Percentiles rank a stretch among this genome's conserved stretches.
These are phyloP conservation scores for Lasaia peninsularis DNA, from an alignment of 1,140 invertebrate genomes.

Conservation along the genomic window DNA sequence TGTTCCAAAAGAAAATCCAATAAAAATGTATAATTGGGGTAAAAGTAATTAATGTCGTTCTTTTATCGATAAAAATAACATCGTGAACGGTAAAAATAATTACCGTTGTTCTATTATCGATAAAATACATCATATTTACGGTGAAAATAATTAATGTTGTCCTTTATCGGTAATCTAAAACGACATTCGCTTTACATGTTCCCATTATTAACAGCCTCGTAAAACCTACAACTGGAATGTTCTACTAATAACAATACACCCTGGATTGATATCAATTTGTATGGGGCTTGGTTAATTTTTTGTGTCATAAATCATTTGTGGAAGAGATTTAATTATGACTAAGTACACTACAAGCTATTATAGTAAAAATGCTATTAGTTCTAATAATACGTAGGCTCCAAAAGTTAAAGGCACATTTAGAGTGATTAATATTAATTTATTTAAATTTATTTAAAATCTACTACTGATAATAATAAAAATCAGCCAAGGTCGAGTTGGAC, in stretches of 20 bases:
- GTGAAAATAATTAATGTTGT: slow-evolving; percentile 3
- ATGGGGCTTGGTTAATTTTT: background rate
- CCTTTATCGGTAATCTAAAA: slow-evolving; percentile 6
- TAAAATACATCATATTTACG: background rate
- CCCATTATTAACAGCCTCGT: slow-evolving; percentile 2
- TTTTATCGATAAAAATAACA: too few relatives aligned
- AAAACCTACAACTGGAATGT: background rate
- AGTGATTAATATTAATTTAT: too few relatives aligned
- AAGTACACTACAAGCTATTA: too few relatives aligned
- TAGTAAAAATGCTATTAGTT: too few relatives aligned
- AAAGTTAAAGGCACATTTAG: too few relatives aligned
- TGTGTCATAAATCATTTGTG: background rate
- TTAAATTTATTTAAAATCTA: too few relatives aligned
- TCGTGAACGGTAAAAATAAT: background rate
- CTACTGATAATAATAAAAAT: too few relatives aligned
- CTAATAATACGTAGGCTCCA: too few relatives aligned
- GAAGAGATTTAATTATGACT: background rate
- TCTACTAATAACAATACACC: background rate
- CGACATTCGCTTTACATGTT: slow-evolving; percentile 1
- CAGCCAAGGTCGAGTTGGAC: too few relatives aligned
- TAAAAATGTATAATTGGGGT: too few relatives aligned
- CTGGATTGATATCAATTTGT: background rate
- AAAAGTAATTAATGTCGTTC: too few relatives aligned
- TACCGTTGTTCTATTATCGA: background rate
- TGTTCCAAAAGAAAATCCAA: too few relatives aligned